Conservation (phyloP, 2,797 vertebrate genomes). For the Clamator glandarius region DNA sequence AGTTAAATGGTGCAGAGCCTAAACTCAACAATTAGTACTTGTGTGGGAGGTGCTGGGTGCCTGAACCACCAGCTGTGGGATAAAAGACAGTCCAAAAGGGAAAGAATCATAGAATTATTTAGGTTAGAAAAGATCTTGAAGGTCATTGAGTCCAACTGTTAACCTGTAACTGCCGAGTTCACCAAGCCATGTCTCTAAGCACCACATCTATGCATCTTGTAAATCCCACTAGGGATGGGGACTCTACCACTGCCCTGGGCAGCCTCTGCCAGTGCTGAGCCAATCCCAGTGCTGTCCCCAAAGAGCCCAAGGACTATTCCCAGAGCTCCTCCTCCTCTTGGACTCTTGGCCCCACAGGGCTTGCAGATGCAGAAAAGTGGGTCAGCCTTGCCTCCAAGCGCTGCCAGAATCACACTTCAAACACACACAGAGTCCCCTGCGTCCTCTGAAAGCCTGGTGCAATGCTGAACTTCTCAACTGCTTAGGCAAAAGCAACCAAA, state of each 20-base stretch:
- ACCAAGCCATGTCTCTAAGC: background rate
- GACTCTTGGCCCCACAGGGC: no score
- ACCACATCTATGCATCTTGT: rapidly evolving
- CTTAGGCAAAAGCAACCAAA: background rate
- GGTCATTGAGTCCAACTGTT: no score
- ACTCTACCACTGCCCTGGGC: no score
- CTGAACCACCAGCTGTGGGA: background rate
- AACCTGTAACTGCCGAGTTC: background rate
- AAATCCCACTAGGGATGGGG: background rate
- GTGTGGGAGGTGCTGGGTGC: background rate
- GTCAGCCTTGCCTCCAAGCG: background rate
- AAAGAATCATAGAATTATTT: background rate
- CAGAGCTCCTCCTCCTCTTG: background rate
- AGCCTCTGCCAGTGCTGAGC: background rate
- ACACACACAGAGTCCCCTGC: background rate
- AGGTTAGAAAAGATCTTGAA: background rate
- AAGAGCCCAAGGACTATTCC: background rate
- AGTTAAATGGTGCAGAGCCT: background rate
- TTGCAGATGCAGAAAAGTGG: no score
- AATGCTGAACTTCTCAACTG: background rate
- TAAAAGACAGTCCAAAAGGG: background rate
- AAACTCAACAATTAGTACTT: background rate
- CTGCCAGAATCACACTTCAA: background rate
- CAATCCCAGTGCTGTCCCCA: rapidly evolving
- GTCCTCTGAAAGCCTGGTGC: background rate